phyloP scores from a whole-genome alignment of 2,113 vertebrate species.

The Candoia aspera region DNA sequence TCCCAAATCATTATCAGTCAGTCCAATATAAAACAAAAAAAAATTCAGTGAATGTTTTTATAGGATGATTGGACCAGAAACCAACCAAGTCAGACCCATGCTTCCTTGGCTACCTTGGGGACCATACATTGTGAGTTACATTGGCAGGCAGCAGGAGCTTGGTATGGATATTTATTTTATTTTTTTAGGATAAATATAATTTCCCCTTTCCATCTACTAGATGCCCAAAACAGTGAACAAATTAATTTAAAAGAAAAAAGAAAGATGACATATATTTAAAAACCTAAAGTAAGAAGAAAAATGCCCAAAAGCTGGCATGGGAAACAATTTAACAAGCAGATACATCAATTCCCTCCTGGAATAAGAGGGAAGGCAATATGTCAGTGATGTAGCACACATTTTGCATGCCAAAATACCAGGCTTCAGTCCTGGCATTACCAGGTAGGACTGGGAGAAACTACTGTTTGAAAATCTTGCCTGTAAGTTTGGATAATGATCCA shows the following conservation, averaged over 20 bases:
- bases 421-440: not conserved
- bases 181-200: not conserved
- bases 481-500: not conserved
- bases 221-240: not conserved
- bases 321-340: not conserved
- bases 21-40: not conserved
- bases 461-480: not conserved
- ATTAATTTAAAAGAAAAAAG: not conserved
- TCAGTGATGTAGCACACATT: not conserved
- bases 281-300: not conserved
- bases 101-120: not conserved
- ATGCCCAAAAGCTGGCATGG: not conserved
- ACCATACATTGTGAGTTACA: not conserved
- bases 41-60: not conserved
- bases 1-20: not conserved
- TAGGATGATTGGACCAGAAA: not conserved
- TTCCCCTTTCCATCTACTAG: not conserved
- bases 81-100: not conserved
- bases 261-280: not conserved
- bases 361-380: not conserved
- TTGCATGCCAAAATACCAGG: not conserved
- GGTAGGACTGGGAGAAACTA: not conserved
- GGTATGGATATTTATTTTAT: not conserved
- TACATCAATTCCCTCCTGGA: not conserved
- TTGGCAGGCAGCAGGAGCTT: not conserved